phyloP scores from a whole-genome alignment of 2,797 vertebrate species.

The Halcyon leucocephala region DNA sequence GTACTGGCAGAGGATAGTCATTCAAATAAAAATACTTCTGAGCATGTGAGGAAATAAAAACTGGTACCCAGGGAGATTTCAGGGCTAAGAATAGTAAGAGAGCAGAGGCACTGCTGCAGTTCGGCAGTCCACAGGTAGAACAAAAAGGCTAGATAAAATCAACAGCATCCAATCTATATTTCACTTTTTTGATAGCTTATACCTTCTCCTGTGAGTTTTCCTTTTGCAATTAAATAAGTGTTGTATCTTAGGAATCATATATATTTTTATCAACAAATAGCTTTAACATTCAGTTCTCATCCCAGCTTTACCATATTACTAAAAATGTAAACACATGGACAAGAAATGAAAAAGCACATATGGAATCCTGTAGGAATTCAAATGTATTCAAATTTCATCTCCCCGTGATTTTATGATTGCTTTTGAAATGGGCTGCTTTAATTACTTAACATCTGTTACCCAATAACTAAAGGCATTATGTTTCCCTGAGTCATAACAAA shows the following conservation, averaged over 20 bases:
- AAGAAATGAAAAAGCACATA: not conserved
- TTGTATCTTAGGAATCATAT: not conserved
- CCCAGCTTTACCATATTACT: not conserved
- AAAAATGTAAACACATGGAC: not conserved
- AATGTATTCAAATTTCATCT: conserved; percentile 55
- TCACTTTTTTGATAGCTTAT: not conserved
- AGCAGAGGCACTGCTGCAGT: not conserved
- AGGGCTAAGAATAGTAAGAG: not conserved
- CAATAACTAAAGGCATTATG: conserved; percentile 23
- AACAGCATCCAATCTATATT: not conserved
- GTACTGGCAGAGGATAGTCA: not conserved
- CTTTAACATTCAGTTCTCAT: not conserved
- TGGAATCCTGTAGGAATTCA: conserved; percentile 48
- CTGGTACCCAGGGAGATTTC: not conserved
- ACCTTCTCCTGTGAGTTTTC: not conserved
- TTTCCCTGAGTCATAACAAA: not conserved
- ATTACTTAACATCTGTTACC: conserved; percentile 64
- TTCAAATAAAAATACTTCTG: not conserved
- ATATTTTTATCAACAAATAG: not conserved
- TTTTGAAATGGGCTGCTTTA: conserved; percentile 55
- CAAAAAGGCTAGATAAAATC: not conserved
- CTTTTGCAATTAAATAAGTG: not conserved
- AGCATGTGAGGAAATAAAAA: not conserved
- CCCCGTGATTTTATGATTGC: conserved; percentile 43
- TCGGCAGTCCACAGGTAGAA: not conserved